Conservation (phyloP, 2,113 vertebrate species). For the Chloropsis cyanopogon region DNA sequence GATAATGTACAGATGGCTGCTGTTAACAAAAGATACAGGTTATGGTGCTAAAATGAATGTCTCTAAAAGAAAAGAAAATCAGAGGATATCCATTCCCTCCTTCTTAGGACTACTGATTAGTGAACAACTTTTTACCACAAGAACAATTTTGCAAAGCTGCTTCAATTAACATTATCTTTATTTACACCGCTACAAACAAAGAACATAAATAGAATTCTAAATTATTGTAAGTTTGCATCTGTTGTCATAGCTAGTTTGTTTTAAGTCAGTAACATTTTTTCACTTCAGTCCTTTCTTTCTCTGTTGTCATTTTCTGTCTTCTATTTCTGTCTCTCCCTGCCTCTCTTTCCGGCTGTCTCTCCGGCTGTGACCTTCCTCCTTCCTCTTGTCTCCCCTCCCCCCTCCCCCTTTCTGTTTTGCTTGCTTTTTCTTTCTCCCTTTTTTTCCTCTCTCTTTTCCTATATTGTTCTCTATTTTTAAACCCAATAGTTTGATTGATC, state of each 20-base stretch:
- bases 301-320: not conserved
- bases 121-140: not conserved
- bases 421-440: not conserved
- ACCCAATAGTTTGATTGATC: not conserved
- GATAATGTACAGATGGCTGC: not conserved
- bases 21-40: not conserved
- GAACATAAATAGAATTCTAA: not conserved
- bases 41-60: not conserved
- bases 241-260: not conserved
- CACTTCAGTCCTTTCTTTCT: not conserved
- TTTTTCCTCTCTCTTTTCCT: not conserved
- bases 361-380: not conserved
- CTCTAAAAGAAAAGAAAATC: not conserved
- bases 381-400: accelerated
- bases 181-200: not conserved
- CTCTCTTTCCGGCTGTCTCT: not conserved
- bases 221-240: not conserved
- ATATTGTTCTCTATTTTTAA: not conserved
- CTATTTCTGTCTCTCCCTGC: not conserved
- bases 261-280: not conserved
- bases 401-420: not conserved
- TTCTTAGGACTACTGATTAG: not conserved
- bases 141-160: not conserved
- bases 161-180: not conserved
- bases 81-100: not conserved